Percentiles rank a stretch among this genome's conserved stretches.
Evolutionary conservation across 2,888 invertebrate species (phyloP).

Genomic region (Amblyjoppa fuscipennis): DNA sequence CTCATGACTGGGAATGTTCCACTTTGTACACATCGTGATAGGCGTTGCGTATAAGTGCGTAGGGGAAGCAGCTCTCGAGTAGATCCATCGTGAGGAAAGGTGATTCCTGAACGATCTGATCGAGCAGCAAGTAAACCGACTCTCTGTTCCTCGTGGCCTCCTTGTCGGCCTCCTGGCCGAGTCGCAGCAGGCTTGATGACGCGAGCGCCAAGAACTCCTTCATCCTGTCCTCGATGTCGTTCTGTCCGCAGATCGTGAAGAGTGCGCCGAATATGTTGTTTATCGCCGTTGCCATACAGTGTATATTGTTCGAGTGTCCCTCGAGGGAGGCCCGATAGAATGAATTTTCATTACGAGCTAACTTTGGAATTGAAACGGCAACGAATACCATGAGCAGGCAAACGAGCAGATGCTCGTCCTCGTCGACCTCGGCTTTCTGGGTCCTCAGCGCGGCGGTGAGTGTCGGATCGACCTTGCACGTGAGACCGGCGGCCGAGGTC

Average conservation of each 20-base stretch:
- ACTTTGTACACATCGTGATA: conserved; percentile 98
- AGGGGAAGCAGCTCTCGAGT: conserved; percentile 99
- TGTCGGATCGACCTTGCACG: conserved; percentile 98
- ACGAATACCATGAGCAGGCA: conserved; percentile 99
- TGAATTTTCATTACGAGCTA: conserved; percentile 96
- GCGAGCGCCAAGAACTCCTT: conserved; percentile 97
- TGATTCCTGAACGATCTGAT: conserved; percentile 99
- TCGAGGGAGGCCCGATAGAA: conserved; percentile 95
- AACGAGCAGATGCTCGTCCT: conserved; percentile 96
- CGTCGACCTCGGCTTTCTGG: conserved; percentile 95
- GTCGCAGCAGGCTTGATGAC: conserved; percentile 96
- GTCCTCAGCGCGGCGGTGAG: conserved; percentile 95
- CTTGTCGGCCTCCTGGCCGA: conserved; percentile 98
- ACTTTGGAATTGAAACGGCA: conserved; percentile 97
- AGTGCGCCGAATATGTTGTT: conserved; percentile 98
- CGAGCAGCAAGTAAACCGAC: conserved; percentile 97
- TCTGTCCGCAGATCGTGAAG: conserved; percentile 97
- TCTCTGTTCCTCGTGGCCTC: conserved; percentile 97
- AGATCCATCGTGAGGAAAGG: conserved; percentile 99
- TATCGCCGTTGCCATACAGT: conserved; percentile 98
- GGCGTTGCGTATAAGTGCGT: conserved; percentile 98
- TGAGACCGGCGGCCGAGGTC: conserved; percentile 98
- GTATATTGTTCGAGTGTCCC: conserved; percentile 99
- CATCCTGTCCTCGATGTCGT: conserved; percentile 98
- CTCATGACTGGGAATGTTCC: conserved; percentile 88